A percentile compares a stretch with the other conserved stretches of the same genome.
Evolutionary conservation across 92 coral and sea anemone genomes (phyloP).

Genomic region (Isaurus tuberculatus): DNA sequence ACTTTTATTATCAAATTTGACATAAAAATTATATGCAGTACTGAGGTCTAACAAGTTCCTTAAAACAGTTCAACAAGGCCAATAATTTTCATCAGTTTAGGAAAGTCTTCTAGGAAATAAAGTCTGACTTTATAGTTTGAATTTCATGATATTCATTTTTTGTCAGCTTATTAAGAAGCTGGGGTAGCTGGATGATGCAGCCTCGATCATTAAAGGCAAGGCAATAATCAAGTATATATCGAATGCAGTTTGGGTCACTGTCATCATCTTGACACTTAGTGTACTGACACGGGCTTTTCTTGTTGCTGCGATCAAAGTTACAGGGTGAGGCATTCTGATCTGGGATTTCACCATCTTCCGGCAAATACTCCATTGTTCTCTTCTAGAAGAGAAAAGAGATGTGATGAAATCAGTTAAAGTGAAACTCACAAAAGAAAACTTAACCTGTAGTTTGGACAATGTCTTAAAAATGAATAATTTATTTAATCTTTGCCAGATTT

Average conservation of each 20-base stretch:
- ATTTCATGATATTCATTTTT: slow-evolving; percentile 61
- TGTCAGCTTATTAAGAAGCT: slow-evolving; percentile 77
- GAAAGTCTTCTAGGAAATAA: neutral
- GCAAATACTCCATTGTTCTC: slow-evolving; percentile 31
- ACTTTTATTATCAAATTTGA: too few species aligned
- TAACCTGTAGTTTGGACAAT: neutral
- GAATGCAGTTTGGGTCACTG: slow-evolving; percentile 64
- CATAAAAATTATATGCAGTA: too few species aligned
- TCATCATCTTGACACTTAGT: slow-evolving; percentile 65
- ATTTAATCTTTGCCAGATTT: too few species aligned
- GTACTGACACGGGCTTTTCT: slow-evolving; percentile 82
- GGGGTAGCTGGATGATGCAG: slow-evolving; percentile 91
- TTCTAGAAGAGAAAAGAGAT: slow-evolving; percentile 1
- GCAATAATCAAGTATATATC: slow-evolving; percentile 89
- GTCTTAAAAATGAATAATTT: too few species aligned
- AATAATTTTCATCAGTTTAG: neutral
- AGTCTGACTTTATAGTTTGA: slow-evolving; percentile 58
- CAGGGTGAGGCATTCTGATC: slow-evolving; percentile 55
- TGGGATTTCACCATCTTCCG: neutral
- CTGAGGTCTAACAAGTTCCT: too few species aligned
- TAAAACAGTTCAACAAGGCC: neutral
- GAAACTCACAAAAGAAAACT: neutral
- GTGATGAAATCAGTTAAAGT: neutral
- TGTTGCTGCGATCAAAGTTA: slow-evolving; percentile 84
- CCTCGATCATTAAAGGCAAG: slow-evolving; percentile 87